A percentile compares a stretch with the other conserved stretches of the same genome.
Conservation (phyloP, 37 sponge, comb jelly and placozoan genomes). For the Cliona cf. orientalis region DNA sequence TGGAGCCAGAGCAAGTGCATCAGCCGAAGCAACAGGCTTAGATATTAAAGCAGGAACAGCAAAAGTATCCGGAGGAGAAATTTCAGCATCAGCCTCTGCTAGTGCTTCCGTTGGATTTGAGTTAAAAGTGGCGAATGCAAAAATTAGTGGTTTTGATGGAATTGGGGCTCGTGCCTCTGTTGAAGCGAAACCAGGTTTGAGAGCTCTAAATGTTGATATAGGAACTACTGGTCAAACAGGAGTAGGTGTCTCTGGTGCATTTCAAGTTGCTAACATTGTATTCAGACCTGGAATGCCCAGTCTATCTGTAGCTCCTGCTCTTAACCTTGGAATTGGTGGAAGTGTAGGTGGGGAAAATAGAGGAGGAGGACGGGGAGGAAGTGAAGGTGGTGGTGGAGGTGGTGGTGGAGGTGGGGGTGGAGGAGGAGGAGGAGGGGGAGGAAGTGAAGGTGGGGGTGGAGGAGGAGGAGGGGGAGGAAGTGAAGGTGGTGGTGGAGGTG, state of each 20-base stretch:
- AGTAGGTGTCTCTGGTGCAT: not conserved
- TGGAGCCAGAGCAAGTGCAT: constrained; percentile 3
- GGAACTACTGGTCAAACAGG: not conserved
- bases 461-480: not conserved
- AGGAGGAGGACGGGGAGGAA: not conserved
- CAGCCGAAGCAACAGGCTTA: not conserved
- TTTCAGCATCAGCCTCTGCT: constrained; percentile 2
- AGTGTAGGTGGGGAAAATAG: not conserved
- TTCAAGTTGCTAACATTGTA: not conserved
- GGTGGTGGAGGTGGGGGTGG: not conserved
- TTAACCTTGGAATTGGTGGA: not conserved
- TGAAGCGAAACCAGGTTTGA: not conserved
- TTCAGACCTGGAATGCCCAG: constrained; percentile 1
- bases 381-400: not conserved
- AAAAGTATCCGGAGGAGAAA: not conserved
- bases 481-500: not conserved
- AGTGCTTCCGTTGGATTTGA: constrained; percentile 8
- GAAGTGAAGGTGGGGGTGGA: not conserved
- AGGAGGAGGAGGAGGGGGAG: not conserved
- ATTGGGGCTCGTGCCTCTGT: not conserved
- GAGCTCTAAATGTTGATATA: not conserved
- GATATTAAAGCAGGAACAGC: not conserved
- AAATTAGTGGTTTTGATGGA: constrained; percentile 7
- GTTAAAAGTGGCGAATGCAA: not conserved
- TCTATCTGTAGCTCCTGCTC: not conserved